phyloP scores from a whole-genome alignment of 2,888 invertebrate species.

The Euclidia mi region DNA sequence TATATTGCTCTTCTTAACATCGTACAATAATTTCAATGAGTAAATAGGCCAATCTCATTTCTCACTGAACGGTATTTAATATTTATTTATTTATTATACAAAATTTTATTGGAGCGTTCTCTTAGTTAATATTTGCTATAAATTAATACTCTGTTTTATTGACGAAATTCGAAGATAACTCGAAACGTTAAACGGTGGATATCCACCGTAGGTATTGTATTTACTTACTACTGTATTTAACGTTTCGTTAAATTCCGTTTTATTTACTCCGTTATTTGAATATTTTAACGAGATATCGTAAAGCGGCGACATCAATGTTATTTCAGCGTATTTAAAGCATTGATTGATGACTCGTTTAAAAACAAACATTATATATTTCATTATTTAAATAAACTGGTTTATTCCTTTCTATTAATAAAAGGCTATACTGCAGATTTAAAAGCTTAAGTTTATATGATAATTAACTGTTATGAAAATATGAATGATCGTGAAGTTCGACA shows the following conservation, averaged over 20 bases:
- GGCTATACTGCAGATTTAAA: too few species aligned
- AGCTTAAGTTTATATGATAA: too few species aligned
- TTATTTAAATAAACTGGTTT: neutral
- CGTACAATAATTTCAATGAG: constrained; percentile 21
- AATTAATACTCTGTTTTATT: constrained; percentile 41
- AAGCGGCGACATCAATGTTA: neutral
- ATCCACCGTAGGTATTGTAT: too few species aligned
- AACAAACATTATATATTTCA: neutral
- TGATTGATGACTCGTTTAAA: neutral
- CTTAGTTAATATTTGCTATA: constrained; percentile 27
- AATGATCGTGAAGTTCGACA: neutral
- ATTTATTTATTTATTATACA: constrained; percentile 46
- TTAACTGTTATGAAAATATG: too few species aligned
- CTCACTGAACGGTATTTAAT: too few species aligned
- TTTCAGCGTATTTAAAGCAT: constrained; percentile 6
- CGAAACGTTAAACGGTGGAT: too few species aligned
- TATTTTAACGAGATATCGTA: constrained; percentile 5
- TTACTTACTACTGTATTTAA: neutral
- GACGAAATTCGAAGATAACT: constrained; percentile 11
- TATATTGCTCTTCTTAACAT: neutral
- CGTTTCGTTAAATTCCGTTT: constrained; percentile 3
- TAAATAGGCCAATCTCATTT: too few species aligned
- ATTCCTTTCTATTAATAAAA: neutral
- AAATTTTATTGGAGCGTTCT: constrained; percentile 32
- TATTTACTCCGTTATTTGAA: neutral